Evolutionary conservation across 2,888 invertebrate species (phyloP), one percentile per base, ranked within the genome.

Genomic region (Mechanitis messenoides): DNA sequence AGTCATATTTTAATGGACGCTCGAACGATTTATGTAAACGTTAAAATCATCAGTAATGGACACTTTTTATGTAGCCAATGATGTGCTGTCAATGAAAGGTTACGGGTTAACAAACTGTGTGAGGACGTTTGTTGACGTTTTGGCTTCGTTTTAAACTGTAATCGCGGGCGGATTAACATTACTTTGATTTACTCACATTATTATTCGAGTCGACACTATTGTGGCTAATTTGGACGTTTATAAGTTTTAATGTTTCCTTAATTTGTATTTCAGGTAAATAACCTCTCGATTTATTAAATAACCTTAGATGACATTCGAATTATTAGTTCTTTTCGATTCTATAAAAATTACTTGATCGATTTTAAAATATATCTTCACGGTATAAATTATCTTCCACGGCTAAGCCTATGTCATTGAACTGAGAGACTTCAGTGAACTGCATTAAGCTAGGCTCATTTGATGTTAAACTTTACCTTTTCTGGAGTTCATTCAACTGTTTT

Each of bases 291-390:
- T 62, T 66, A 66, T 62, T 64, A 66, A 65, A 67, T 73, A 69
- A 71, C 72, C 76, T 75, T 75, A 72, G 74, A 71, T 74, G 79
- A 75, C 78, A 75, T 75, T 68, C 71, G 69, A 66, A 55, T 65
- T 74, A 73, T 72, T 71, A 71, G 60, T 54, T 55, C 33, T 47
- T 61, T 38, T 35, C 45, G 55, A 20, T 53, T 59, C 61, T 47
- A 54, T 58, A 47, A 46, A 55, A 42, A 7, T 38, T 46, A 55
- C 45, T 45, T n/a, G 45, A 53, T 45, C 53, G 28, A 11, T 33
- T 33, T 53, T 50, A 58, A 28, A 58, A 58, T 58, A 58, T 42
- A 31, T 58, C 50, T 58, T 59, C 50, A 59, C 59, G 53, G 55
- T 45, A 56, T 45, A 62, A 55, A 38, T 56, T 57, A 35, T 55